These are phyloP conservation scores for Pseudorhiza aurosa DNA, from an alignment of 30 jellyfish, hydroid and myxozoan genomes.

Conservation along the genomic window DNA sequence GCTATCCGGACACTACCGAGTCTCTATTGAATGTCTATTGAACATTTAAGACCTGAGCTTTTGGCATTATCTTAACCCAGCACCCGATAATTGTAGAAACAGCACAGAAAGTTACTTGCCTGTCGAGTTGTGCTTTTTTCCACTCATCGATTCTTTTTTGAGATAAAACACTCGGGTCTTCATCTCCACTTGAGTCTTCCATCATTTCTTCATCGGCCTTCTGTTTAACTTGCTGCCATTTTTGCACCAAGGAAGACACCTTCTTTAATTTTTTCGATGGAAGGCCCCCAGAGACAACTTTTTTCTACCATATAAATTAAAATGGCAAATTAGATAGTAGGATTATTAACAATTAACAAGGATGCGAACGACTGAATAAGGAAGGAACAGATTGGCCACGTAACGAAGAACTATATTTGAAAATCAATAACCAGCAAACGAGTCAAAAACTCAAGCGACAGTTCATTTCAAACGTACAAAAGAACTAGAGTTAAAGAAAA, in stretches of 20 bases:
- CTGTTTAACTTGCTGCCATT: constrained; percentile 96
- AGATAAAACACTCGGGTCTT: constrained; percentile 69
- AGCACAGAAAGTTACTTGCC: too few relatives aligned
- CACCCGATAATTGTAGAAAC: too few relatives aligned
- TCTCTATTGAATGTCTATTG: too few relatives aligned
- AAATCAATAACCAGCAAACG: too few relatives aligned
- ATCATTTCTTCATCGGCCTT: constrained; percentile 80
- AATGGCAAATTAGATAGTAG: neutral
- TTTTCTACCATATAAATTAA: constrained; percentile 50
- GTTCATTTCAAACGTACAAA: neutral
- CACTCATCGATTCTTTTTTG: constrained; percentile 89
- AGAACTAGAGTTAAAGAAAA: too few relatives aligned
- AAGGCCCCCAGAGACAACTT: constrained; percentile 68
- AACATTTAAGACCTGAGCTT: too few relatives aligned
- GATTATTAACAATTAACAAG: neutral
- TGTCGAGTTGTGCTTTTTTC: constrained; percentile 72
- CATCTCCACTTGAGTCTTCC: constrained; percentile 75
- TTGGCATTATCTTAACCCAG: too few relatives aligned
- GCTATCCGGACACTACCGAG: too few relatives aligned
- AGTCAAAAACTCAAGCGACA: neutral
- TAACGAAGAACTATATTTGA: too few relatives aligned
- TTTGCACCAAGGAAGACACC: constrained; percentile 89
- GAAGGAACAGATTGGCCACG: too few relatives aligned
- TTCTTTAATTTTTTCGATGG: constrained; percentile 86
- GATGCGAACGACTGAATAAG: too few relatives aligned